Base-by-base conservation (phyloP, 2,888 invertebrate genomes). In the Ophion ventricosus region DNA sequence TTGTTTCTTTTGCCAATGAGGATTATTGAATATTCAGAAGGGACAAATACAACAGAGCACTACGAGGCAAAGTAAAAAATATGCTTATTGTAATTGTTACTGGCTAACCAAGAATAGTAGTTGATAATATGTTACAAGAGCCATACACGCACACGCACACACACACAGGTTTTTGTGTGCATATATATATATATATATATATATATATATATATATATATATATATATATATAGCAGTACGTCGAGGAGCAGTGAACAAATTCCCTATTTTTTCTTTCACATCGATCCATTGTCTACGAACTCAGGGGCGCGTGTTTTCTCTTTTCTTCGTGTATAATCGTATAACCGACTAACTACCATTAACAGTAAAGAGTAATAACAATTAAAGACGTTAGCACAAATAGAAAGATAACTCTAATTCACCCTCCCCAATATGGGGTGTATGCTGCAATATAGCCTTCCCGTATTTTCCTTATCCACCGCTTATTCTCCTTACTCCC, bases 11-110 rank as follows among this genome's bases (percentile, higher is more conserved):
- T 69, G 17, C 77, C 56, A 76, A 17, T 49, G 17, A 81, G 80
- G 77, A 80, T 43, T 23, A 23, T 67, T 78, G 66, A 59, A 57
- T 59, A 79, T 72, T 69, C n/a, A 67, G 84, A 88, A 69, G 76
- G 88, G 85, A 87, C 85, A 87, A 89, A 87, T 89, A 85, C 67
- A 89, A 89, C 87, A 91, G 88, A 91, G 88, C 89, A 89, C 89
- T 88, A 88, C 88, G 88, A 92, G 91, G 90, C 91, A 87, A 92
- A 92, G 89, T 92, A 92, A 92, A 92, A 92, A 92, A 92, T 92
- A 92, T 91, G 91, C 92, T 92, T 92, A 92, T 91, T 91, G 88
- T 92, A 92, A 92, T 92, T 92, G 88, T 86, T 92, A 92, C 91
- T 90, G 88, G 88, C 91, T 92, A 91, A 90, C 90, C 88, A 87